Conservation (phyloP, 2,888 invertebrate genomes). For the Hemicrepidius hirtus region DNA sequence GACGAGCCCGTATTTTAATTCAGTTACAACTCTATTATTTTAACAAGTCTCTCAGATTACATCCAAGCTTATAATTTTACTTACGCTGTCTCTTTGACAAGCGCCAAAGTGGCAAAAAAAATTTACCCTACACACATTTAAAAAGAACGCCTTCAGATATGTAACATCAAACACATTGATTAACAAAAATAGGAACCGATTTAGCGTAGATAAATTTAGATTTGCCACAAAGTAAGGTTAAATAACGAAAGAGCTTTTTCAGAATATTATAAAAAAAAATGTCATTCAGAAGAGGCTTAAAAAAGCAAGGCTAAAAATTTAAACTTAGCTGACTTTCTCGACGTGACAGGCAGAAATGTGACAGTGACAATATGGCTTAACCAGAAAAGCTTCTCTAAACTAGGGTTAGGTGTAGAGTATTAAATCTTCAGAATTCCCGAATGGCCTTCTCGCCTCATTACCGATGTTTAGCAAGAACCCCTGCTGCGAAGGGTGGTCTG, state of each 20-base stretch:
- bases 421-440: constrained; percentile 55
- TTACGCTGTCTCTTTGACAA: constrained; percentile 40
- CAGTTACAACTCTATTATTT: constrained; percentile 67
- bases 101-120: constrained; percentile 30
- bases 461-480: constrained; percentile 61
- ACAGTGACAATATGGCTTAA: constrained; percentile 43
- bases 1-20: constrained; percentile 63
- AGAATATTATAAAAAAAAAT: background rate
- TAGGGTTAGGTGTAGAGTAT: constrained; percentile 36
- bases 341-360: constrained; percentile 31
- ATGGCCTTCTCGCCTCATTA: constrained; percentile 59
- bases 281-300: constrained; percentile 6
- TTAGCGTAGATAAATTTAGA: background rate
- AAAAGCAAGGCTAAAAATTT: background rate
- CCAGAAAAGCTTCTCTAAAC: constrained; percentile 34
- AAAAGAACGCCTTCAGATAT: background rate
- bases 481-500: constrained; percentile 67
- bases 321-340: constrained; percentile 16
- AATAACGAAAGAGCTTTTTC: too few relatives aligned
- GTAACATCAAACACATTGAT: constrained; percentile 11
- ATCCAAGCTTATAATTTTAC: constrained; percentile 51
- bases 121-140: constrained; percentile 12
- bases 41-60: constrained; percentile 55
- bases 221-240: too few relatives aligned
- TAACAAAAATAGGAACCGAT: background rate